Conservation (phyloP, 1,140 invertebrate genomes). For the Tribolium madens region DNA sequence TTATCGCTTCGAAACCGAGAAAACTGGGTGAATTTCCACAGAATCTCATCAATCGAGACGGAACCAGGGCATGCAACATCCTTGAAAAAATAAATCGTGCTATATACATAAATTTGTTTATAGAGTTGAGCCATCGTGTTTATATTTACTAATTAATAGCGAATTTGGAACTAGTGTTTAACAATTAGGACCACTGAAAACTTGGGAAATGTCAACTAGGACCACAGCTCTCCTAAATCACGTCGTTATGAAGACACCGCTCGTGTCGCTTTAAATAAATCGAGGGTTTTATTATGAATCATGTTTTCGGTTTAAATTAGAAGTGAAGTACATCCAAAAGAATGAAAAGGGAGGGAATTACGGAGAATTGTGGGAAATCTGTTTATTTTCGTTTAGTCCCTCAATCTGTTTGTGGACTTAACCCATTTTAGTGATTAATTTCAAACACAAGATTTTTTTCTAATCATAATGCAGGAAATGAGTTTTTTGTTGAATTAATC, state of each 20-base stretch:
- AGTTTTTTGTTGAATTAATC: slow-evolving; percentile 17
- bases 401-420: background rate
- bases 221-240: too few species aligned
- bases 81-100: too few species aligned
- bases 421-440: slow-evolving; percentile 1
- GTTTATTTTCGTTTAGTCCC: slow-evolving; percentile 1
- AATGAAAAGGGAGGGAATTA: background rate
- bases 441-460: background rate
- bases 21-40: background rate
- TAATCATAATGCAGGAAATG: background rate
- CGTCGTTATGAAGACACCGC: too few species aligned
- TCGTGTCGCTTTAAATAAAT: too few species aligned
- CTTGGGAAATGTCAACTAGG: background rate
- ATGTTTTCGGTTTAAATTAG: background rate
- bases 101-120: background rate
- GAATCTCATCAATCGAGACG: background rate
- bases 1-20: background rate
- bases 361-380: background rate
- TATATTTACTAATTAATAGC: background rate
- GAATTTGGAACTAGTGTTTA: background rate
- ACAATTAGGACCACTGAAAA: too few species aligned
- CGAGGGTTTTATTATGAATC: background rate
- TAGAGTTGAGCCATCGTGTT: background rate
- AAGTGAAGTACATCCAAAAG: background rate
- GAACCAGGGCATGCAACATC: too few species aligned